Evolutionary conservation across 2,113 vertebrate genomes (phyloP).

Genomic region (Pteruthius melanotis): DNA sequence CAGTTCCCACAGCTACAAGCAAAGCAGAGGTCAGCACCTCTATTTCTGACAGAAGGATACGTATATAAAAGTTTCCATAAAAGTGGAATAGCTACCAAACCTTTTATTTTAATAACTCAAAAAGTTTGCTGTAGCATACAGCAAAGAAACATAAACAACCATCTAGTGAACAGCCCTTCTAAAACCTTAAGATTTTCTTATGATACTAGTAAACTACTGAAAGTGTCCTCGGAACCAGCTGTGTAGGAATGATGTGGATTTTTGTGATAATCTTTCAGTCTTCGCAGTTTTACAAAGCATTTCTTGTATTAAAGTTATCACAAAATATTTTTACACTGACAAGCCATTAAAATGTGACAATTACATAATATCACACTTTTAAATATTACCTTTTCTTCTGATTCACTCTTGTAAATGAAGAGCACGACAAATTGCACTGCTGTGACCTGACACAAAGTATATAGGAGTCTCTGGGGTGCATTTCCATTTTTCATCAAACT

Average conservation of each 20-base stretch:
- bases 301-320: background rate
- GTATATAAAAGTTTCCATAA: background rate
- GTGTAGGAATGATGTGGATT: background rate
- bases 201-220: background rate
- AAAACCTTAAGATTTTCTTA: background rate
- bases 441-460: background rate
- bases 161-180: accelerated
- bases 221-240: background rate
- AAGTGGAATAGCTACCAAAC: background rate
- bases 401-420: background rate
- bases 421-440: background rate
- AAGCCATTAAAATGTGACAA: background rate
- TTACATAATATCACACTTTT: background rate
- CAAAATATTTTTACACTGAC: background rate
- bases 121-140: background rate
- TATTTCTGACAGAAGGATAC: background rate
- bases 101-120: background rate
- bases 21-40: background rate
- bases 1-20: background rate
- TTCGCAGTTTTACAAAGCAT: background rate
- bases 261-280: background rate
- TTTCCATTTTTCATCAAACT: background rate
- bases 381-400: background rate
- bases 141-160: background rate
- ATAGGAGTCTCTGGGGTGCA: background rate